phyloP scores from a whole-genome alignment of 2,797 vertebrate species.

The Acipenser oxyrinchus region DNA sequence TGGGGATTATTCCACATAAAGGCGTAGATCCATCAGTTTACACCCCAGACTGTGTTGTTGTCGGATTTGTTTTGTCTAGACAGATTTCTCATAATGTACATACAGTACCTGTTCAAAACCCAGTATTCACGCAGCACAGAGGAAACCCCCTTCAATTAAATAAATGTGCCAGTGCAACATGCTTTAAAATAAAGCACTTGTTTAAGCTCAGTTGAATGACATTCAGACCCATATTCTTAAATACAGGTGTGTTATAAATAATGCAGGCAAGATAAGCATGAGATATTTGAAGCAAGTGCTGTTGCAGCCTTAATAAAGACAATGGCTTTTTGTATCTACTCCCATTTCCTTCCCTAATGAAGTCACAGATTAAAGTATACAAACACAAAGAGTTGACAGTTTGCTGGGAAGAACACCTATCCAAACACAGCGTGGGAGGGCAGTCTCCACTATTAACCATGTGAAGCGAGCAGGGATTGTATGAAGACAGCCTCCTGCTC shows the following conservation, averaged over 20 bases:
- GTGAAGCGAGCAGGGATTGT: constrained; percentile 23
- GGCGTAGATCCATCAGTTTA: too few relatives aligned
- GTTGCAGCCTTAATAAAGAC: constrained; percentile 55
- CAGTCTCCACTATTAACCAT: constrained; percentile 57
- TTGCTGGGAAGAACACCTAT: constrained; percentile 64
- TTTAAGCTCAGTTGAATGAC: not conserved
- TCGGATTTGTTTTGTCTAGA: too few relatives aligned
- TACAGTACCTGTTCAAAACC: too few relatives aligned
- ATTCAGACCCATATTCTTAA: constrained; percentile 3
- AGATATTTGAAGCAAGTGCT: constrained; percentile 45
- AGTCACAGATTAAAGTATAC: constrained; percentile 72
- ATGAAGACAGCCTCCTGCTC: too few relatives aligned
- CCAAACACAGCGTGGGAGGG: constrained; percentile 68
- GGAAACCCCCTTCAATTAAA: too few relatives aligned
- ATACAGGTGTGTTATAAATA: constrained; percentile 49
- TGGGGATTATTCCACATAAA: too few relatives aligned
- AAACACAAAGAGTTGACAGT: constrained; percentile 75
- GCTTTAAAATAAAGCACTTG: too few relatives aligned
- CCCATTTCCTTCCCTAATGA: constrained; percentile 77
- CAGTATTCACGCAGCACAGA: too few relatives aligned
- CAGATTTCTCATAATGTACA: too few relatives aligned
- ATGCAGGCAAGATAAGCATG: constrained; percentile 59
- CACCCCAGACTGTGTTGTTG: too few relatives aligned
- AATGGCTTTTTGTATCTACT: constrained; percentile 74
- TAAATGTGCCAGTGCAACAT: too few relatives aligned